These are phyloP conservation scores for Acanthurus tractus DNA, from an alignment of 2,797 vertebrate genomes.

Conservation along the genomic window DNA sequence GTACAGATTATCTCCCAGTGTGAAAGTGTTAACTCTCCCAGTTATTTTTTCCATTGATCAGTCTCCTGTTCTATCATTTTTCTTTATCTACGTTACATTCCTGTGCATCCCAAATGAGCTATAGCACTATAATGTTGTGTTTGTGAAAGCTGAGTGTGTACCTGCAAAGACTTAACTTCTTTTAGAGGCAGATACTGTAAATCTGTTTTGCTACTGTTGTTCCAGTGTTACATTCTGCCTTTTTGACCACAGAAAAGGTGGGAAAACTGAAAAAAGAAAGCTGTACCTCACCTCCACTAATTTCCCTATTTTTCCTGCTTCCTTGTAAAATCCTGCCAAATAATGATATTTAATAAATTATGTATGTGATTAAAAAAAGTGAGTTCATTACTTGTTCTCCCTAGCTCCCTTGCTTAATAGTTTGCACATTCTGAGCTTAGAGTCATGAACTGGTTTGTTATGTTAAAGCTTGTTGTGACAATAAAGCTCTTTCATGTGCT, in stretches of 20 bases:
- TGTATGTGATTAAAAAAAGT: slow-evolving; percentile 82
- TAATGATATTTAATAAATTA: slow-evolving; percentile 87
- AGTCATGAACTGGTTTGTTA: slow-evolving; percentile 84
- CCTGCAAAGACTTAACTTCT: slow-evolving; percentile 70
- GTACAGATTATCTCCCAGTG: slow-evolving; percentile 51
- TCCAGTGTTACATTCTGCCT: slow-evolving; percentile 82
- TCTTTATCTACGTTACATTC: slow-evolving; percentile 89
- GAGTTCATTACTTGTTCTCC: slow-evolving; percentile 74
- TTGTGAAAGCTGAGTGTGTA: slow-evolving; percentile 87
- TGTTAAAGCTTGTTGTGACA: slow-evolving; percentile 90
- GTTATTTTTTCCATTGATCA: slow-evolving; percentile 28
- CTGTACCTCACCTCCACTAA: slow-evolving; percentile 60
- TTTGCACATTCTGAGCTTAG: slow-evolving; percentile 87
- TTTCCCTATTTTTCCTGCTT: slow-evolving; percentile 79
- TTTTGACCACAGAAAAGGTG: slow-evolving; percentile 62
- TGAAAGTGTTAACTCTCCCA: slow-evolving; percentile 44
- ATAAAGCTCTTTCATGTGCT: slow-evolving; percentile 90
- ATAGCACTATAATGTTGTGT: slow-evolving; percentile 79
- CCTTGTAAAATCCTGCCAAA: slow-evolving; percentile 90
- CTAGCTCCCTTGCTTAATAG: slow-evolving; percentile 84
- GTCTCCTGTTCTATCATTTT: slow-evolving; percentile 64
- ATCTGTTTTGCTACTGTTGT: slow-evolving; percentile 82
- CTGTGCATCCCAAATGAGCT: slow-evolving; percentile 79
- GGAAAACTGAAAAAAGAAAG: neutral
- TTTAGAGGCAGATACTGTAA: slow-evolving; percentile 77